A percentile compares a stretch with the other conserved stretches of the same genome.
Conservation (phyloP, 1,140 invertebrate species). For the Melipona quadrifasciata region DNA sequence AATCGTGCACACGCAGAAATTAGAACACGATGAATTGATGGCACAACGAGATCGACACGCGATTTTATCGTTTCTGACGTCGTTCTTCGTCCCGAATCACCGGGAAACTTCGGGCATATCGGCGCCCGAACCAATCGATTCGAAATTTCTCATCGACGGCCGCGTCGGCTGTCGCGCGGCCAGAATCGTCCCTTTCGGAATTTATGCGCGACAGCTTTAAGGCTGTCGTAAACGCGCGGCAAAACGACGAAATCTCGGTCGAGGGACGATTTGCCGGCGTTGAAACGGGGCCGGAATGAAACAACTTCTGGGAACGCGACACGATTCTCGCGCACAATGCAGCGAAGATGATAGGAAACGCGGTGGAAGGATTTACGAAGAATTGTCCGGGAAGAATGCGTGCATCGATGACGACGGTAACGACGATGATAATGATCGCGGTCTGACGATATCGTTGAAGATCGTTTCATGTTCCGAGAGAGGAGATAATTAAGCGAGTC, state of each 20-base stretch:
- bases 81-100: neutral
- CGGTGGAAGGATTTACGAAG: neutral
- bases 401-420: neutral
- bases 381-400: neutral
- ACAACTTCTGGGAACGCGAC: conserved; percentile 32
- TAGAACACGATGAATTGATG: neutral
- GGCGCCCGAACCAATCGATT: conserved; percentile 1
- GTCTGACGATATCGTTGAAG: neutral
- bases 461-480: neutral
- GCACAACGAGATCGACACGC: neutral
- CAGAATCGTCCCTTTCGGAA: neutral
- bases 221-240: conserved; percentile 30
- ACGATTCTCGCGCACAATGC: neutral
- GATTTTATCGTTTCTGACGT: neutral
- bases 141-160: conserved; percentile 10
- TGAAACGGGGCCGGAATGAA: neutral
- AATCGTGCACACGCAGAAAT: neutral
- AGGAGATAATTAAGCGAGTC: neutral
- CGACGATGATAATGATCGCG: neutral
- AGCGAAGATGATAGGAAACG: conserved; percentile 16
- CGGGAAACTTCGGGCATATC: neutral
- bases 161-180: neutral
- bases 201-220: conserved; percentile 44
- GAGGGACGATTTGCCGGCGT: conserved; percentile 33
- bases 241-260: conserved; percentile 44